Conservation (phyloP, 1,140 invertebrate species). For the Bombus fervidus region DNA sequence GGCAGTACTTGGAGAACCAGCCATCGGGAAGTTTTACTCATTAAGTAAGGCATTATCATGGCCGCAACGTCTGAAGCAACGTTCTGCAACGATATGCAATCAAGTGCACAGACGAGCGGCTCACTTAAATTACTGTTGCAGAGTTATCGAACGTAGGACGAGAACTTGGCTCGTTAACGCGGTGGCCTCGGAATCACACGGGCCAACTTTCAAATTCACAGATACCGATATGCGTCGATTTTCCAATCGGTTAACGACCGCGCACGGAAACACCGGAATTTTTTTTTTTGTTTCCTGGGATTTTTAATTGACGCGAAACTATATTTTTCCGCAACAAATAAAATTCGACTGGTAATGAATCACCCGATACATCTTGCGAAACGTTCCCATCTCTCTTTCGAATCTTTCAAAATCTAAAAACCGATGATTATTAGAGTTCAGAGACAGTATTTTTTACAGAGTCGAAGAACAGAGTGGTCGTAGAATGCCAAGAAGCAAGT, state of each 20-base stretch:
- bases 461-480: too few relatives aligned
- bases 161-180: constrained; percentile 14
- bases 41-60: constrained; percentile 10
- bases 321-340: background rate
- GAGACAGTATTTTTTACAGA: too few relatives aligned
- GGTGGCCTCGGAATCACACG: background rate
- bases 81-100: constrained; percentile 6
- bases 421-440: too few relatives aligned
- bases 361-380: background rate
- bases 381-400: background rate
- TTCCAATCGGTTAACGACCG: background rate
- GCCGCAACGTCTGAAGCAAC: background rate
- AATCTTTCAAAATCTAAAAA: background rate
- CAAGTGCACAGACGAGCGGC: constrained; percentile 11
- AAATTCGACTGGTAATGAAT: background rate
- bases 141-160: constrained; percentile 7
- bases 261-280: background rate
- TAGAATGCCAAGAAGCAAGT: too few relatives aligned
- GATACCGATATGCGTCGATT: background rate
- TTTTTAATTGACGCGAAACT: background rate
- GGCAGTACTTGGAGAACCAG: background rate
- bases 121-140: background rate
- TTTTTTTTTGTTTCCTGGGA: background rate
- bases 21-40: constrained; percentile 10
- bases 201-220: background rate